Evolutionary conservation across 2,113 vertebrate genomes (phyloP).

Genomic region (Candoia aspera): DNA sequence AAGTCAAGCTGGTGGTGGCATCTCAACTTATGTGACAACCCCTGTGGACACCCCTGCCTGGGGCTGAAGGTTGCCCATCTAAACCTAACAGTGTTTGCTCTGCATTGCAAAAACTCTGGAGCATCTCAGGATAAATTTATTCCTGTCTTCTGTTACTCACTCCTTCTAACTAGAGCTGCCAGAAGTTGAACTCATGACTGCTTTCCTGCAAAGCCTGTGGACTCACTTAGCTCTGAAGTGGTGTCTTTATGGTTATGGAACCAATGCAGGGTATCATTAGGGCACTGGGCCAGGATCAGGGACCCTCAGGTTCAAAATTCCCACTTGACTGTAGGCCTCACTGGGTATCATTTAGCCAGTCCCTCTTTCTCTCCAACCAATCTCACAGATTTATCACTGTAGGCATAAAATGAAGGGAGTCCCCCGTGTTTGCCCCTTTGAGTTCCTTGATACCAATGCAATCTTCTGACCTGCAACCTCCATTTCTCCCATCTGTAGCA

Average conservation of each 20-base stretch:
- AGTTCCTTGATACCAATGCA: not conserved
- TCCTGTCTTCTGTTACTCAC: not conserved
- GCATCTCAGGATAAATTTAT: not conserved
- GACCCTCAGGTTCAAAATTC: not conserved
- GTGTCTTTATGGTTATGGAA: not conserved
- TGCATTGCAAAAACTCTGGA: not conserved
- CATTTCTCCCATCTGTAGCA: constrained; percentile 1
- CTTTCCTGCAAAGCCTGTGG: not conserved
- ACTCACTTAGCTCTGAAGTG: not conserved
- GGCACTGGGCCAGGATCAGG: not conserved
- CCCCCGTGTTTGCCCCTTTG: not conserved
- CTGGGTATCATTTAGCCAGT: not conserved
- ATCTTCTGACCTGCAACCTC: not conserved
- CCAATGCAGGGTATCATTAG: not conserved
- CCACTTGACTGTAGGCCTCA: not conserved
- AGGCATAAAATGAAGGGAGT: not conserved
- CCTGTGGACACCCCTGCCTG: not conserved
- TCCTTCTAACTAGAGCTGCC: not conserved
- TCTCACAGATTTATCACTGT: not conserved
- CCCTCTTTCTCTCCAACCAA: not conserved
- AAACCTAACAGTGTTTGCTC: not conserved
- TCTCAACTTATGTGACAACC: not conserved
- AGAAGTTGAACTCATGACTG: not conserved
- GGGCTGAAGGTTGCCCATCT: not conserved
- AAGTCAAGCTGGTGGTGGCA: not conserved